A percentile compares a stretch with the other conserved stretches of the same genome.
Evolutionary conservation across 2,888 invertebrate genomes (phyloP).

Genomic region (Apodemia hepburni): DNA sequence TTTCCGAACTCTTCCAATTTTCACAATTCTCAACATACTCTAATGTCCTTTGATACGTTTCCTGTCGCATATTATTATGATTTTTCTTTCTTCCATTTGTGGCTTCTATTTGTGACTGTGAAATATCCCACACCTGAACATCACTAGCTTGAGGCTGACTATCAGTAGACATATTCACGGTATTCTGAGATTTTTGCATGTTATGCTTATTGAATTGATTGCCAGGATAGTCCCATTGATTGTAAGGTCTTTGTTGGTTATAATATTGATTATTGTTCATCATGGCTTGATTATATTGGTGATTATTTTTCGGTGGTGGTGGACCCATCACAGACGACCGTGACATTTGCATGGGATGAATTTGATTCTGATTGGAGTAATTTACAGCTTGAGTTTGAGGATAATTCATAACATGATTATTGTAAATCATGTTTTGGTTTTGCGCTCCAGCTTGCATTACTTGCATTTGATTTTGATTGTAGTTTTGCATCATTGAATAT

Average conservation of each 20-base stretch:
- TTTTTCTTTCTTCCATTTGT: constrained; percentile 66
- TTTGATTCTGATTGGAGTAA: constrained; percentile 57
- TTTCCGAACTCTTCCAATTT: constrained; percentile 87
- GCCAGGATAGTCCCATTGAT: constrained; percentile 67
- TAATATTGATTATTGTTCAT: constrained; percentile 73
- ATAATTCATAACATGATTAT: constrained; percentile 59
- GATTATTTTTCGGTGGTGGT: constrained; percentile 70
- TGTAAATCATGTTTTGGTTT: constrained; percentile 49
- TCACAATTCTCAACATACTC: constrained; percentile 95
- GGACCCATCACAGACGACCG: constrained; percentile 72
- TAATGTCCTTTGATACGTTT: constrained; percentile 92
- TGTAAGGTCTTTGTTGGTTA: constrained; percentile 67
- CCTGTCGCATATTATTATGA: constrained; percentile 85
- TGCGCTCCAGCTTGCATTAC: constrained; percentile 48
- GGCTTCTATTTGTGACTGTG: constrained; percentile 80
- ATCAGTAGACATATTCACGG: constrained; percentile 69
- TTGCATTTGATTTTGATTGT: constrained; percentile 54
- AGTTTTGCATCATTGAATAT: constrained; percentile 64
- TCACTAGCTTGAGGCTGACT: constrained; percentile 75
- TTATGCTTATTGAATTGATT: constrained; percentile 70
- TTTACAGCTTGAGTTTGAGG: constrained; percentile 53
- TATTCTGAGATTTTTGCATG: constrained; percentile 66
- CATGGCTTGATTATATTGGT: constrained; percentile 71
- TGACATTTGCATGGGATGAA: constrained; percentile 67
- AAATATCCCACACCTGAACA: constrained; percentile 85